Evolutionary conservation across 1,140 invertebrate species (phyloP), one percentile per base, ranked within the genome.

Genomic region (Anadara kagoshimensis): DNA sequence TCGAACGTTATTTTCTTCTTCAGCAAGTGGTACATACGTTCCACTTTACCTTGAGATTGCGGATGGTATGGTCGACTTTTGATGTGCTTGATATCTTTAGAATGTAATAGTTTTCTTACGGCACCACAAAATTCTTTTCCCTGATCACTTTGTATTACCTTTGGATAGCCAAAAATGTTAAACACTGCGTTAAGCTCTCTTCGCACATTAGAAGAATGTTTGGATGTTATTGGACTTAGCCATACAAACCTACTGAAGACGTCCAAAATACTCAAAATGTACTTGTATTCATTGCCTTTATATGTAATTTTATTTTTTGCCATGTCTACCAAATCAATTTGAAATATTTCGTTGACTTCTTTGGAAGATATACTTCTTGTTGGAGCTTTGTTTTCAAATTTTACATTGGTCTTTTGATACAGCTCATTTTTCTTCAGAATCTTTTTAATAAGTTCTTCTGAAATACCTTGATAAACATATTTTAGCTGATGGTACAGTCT

Each of bases 211-310:
- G 24, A 11, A 12, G 20, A 24, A 26, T 57, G 24, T 57, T 22
- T 57, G 54, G 24, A 10, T 18, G 24, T 22, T 11, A 57, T 12
- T 26, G 54, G 54, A 57, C 54, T 11, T 26, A 57, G 24, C 54
- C 54, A 57, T 26, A 57, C 54, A 57, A 26, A 57, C 18, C 54
- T 57, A 57, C 54, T 57, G 18, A 57, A 57, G 10, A 24, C 54
- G 29, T 57, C 54, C 20, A 57, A 26, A 57, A 57, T 26, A 57
- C 54, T 57, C 5, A 57, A 26, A 57, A 57, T 8, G 24, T 26
- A 57, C 54, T 57, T 57, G 29, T 10, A 57, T 2, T 12, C 36
- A 26, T 22, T 57, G 20, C 36, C 36, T 57, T 18, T 29, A 29
- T 57, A n/a, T 12, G 54, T 29, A 26, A 57, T 26, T 57, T 57